Conservation (phyloP, 1,140 invertebrate genomes). For the Drosophila willistoni region DNA sequence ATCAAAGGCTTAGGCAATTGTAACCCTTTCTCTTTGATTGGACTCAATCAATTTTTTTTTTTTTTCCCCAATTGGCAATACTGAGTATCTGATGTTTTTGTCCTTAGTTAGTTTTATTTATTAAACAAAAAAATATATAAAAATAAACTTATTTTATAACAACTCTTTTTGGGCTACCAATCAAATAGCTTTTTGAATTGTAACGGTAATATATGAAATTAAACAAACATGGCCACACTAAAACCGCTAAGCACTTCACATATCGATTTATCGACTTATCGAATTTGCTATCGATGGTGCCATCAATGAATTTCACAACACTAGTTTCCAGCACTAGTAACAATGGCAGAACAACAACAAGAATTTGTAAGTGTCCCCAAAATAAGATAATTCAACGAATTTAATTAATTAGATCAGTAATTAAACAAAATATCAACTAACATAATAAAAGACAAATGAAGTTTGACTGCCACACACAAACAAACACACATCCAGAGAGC, state of each 20-base stretch:
- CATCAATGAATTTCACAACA: not conserved
- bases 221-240: not conserved
- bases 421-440: slow-evolving; percentile 1
- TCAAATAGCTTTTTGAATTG: not conserved
- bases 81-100: slow-evolving; percentile 32
- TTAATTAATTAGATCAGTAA: slow-evolving; percentile 6
- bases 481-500: slow-evolving; percentile 21
- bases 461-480: slow-evolving; percentile 23
- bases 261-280: not conserved
- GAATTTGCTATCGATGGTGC: not conserved
- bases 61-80: slow-evolving; percentile 14
- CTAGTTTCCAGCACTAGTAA: slow-evolving; percentile 1
- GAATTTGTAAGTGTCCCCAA: slow-evolving; percentile 41
- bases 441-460: not conserved
- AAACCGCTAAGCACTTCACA: not conserved
- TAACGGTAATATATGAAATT: too few species aligned
- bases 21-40: not conserved
- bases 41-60: slow-evolving; percentile 20
- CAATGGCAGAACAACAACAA: slow-evolving; percentile 43
- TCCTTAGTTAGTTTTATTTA: slow-evolving; percentile 55
- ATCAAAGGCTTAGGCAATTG: slow-evolving; percentile 56
- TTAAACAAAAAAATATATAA: slow-evolving; percentile 44
- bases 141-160: slow-evolving; percentile 1
- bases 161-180: not conserved
- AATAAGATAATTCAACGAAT: slow-evolving; percentile 61